These are phyloP conservation scores for Anguilla megastoma DNA, from an alignment of 2,797 vertebrate genomes.

Conservation along the genomic window DNA sequence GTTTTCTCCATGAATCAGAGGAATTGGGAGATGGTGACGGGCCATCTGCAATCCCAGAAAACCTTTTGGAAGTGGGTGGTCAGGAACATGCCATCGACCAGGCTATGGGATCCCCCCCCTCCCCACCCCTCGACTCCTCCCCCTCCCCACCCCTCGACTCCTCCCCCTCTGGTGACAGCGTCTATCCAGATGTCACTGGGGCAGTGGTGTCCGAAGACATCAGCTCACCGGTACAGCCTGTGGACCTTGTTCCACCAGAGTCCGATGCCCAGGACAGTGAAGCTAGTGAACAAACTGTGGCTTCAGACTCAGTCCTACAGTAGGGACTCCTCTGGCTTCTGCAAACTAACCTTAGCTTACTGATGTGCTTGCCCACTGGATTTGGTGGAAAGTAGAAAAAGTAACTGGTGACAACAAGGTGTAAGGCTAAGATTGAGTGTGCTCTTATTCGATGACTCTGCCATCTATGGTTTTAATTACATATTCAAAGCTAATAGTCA, in stretches of 20 bases:
- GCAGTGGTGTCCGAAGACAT: conserved; percentile 19
- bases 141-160: conserved; percentile 22
- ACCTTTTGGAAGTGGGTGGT: conserved; percentile 34
- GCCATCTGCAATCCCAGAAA: conserved; percentile 33
- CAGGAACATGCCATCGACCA: conserved; percentile 47
- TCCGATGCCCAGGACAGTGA: conserved; percentile 27
- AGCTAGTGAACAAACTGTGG: not conserved
- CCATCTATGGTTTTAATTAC: not conserved
- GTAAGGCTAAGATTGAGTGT: not conserved
- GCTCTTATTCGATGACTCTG: not conserved
- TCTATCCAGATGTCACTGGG: conserved; percentile 24
- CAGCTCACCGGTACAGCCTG: conserved; percentile 32
- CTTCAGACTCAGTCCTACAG: conserved; percentile 28
- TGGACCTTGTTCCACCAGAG: conserved; percentile 37
- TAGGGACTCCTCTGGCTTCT: conserved; percentile 44
- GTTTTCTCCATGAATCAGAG: conserved; percentile 52
- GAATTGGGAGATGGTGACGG: conserved; percentile 60
- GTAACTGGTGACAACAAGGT: not conserved
- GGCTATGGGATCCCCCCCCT: not conserved
- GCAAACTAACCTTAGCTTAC: not conserved
- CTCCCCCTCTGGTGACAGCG: conserved; percentile 18
- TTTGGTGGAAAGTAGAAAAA: not conserved
- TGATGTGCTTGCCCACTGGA: not conserved
- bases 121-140: conserved; percentile 19
- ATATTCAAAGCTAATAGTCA: not conserved